Base-by-base conservation (phyloP, 2,113 vertebrate genomes). In the Vulpes vulpes region DNA sequence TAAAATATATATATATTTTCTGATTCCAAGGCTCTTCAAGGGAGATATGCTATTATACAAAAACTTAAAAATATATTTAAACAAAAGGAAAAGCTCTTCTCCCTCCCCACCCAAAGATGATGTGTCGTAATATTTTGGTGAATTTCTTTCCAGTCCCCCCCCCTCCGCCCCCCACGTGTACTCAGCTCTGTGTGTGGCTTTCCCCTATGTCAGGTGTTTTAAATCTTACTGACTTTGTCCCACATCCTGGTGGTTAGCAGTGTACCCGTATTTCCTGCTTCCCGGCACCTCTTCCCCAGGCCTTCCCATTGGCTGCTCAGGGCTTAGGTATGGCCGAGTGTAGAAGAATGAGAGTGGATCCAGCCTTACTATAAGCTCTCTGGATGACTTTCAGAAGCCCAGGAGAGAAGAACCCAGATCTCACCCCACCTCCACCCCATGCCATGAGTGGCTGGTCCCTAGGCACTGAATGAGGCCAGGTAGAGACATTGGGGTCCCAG, bases 11-110 rank as follows among this genome's bases (percentile, higher is more conserved):
- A 43, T 43, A 16, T 78, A 20, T 49, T 91, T 94, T 85, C 53
- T 96, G 57, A 62, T 80, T 94, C 89, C 64, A 86, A 59, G 53
- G 49, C 60, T 80, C 76, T 89, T 93, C 49, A 80, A 84, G 19
- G 82, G 53, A 89, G 53, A 38, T 59, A 67, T 51, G 3, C 71
- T 74, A 60, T 95, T 76, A 32, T 38, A 69, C n/a, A 89, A 81
- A 91, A 94, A 62, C 32, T 76, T 60, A 17, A 90, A 89, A 74
- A 62, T 67, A 51, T 62, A 64, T 17, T 64, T 53, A 78, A 91
- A 74, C 57, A 38, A 65, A 79, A 59, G 80, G 35, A 20, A 74
- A 94, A 57, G 43, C 0, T 11, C 11, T 43, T 57, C 8, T 16
- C 3, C 14, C 19, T 14, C 12, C 12, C 69, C 62, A 62, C 30